phyloP scores from a whole-genome alignment of 2,113 vertebrate species.

The Cochlearius cochlearius region DNA sequence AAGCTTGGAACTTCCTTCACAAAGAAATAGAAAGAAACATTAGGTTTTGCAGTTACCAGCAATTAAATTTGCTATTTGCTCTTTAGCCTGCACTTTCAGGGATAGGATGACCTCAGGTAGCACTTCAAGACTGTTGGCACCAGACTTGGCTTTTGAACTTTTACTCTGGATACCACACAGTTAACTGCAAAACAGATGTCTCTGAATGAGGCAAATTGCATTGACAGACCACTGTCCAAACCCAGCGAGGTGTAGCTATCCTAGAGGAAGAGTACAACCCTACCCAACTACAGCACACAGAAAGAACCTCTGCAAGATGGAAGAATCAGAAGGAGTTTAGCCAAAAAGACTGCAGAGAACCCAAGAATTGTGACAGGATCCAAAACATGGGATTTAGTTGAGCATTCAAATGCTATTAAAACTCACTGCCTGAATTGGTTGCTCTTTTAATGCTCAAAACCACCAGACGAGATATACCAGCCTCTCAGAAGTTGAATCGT shows the following conservation, averaged over 20 bases:
- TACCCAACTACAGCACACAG: neutral
- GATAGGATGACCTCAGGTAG: neutral
- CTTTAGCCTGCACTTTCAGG: neutral
- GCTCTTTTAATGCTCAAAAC: neutral
- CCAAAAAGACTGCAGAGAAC: neutral
- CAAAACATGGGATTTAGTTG: neutral
- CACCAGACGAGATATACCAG: neutral
- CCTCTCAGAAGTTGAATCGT: neutral
- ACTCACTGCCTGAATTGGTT: neutral
- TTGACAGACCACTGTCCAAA: neutral
- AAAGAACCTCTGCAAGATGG: neutral
- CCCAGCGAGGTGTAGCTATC: neutral
- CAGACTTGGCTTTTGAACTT: neutral
- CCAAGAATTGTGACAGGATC: neutral
- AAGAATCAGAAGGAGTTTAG: neutral
- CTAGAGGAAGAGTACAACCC: neutral
- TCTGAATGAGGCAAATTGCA: neutral
- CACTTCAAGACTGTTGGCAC: neutral
- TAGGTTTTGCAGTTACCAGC: neutral
- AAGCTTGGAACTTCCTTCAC: neutral
- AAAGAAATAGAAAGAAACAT: neutral
- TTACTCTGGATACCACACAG: neutral
- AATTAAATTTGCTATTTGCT: neutral
- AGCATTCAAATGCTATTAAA: neutral
- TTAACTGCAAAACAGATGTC: neutral